A percentile compares a stretch with the other conserved stretches of the same genome.
Conservation (phyloP, 1,140 invertebrate genomes). For the Pseudoatta argentina region DNA sequence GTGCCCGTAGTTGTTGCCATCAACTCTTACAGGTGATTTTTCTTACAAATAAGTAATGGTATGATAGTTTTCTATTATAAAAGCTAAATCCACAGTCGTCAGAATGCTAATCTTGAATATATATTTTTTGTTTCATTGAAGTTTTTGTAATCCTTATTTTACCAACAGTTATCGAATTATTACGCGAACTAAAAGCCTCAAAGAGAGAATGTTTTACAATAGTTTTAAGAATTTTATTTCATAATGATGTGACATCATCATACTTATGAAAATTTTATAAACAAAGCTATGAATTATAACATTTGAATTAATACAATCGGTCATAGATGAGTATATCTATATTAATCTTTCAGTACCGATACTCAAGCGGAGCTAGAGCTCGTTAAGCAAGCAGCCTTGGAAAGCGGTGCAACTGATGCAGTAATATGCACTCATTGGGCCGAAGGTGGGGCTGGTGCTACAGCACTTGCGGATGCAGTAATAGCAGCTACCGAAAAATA, state of each 20-base stretch:
- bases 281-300: not conserved
- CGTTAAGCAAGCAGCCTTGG: constrained; percentile 90
- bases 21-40: constrained; percentile 92
- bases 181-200: not conserved
- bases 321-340: not conserved
- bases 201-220: not conserved
- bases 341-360: constrained; percentile 90
- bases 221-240: not conserved
- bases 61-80: not conserved
- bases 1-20: constrained; percentile 98
- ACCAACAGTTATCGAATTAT: not conserved
- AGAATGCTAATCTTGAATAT: not conserved
- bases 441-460: constrained; percentile 95
- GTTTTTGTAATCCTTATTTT: not conserved
- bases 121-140: not conserved
- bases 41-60: not conserved
- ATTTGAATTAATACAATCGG: not conserved
- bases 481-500: constrained; percentile 90
- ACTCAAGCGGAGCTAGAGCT: constrained; percentile 94
- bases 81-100: not conserved
- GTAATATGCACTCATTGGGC: constrained; percentile 97
- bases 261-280: constrained; percentile 10
- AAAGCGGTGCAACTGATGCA: constrained; percentile 94
- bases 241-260: not conserved
- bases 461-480: constrained; percentile 95